Evolutionary conservation across 2,888 invertebrate species (phyloP).

Genomic region (Campoletis raptor): DNA sequence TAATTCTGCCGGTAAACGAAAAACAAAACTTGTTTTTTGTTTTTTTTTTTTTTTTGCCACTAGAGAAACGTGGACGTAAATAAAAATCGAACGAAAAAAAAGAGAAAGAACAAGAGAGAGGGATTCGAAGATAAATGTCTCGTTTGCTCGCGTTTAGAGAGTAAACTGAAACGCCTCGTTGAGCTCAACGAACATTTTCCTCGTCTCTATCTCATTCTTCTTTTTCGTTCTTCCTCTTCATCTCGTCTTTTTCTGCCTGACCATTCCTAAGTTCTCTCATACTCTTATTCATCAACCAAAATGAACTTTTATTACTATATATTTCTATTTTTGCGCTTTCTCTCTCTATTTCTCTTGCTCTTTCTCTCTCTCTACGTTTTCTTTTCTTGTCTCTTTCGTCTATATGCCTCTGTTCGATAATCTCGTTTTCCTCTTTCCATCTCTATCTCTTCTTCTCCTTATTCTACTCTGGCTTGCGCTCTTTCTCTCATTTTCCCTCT

Average conservation of each 20-base stretch:
- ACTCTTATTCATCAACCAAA: slow-evolving; percentile 51
- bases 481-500: slow-evolving; percentile 5
- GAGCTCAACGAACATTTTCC: slow-evolving; percentile 39
- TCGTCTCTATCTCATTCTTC: slow-evolving; percentile 32
- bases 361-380: background rate
- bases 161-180: slow-evolving; percentile 56
- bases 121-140: slow-evolving; percentile 28
- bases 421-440: background rate
- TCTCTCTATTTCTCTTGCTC: background rate
- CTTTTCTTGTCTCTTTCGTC: background rate
- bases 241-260: slow-evolving; percentile 22
- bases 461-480: background rate
- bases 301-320: slow-evolving; percentile 39
- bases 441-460: background rate
- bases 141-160: slow-evolving; percentile 43
- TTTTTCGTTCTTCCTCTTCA: slow-evolving; percentile 17
- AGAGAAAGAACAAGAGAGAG: background rate
- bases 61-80: background rate
- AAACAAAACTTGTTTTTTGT: background rate
- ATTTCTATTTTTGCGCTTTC: slow-evolving; percentile 2
- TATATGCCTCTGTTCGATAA: background rate
- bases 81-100: background rate
- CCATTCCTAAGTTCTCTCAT: slow-evolving; percentile 36
- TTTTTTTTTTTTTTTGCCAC: background rate
- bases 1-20: background rate